Percentiles rank a stretch among this genome's conserved stretches.
Conservation (phyloP, 2,888 invertebrate species). For the Chrysodeixis includens region DNA sequence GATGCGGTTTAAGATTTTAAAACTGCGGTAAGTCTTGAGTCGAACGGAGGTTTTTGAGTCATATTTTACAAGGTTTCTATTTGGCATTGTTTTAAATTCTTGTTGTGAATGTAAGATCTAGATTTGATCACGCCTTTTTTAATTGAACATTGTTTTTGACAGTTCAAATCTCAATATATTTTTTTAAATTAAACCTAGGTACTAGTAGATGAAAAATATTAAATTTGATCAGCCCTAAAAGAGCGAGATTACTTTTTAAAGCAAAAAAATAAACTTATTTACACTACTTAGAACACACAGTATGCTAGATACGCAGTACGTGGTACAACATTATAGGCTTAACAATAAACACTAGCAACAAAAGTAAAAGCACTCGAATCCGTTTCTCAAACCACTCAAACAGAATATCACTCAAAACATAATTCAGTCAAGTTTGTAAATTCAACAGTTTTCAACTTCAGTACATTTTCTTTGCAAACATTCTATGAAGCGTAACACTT, state of each 20-base stretch:
- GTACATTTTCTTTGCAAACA: conserved; percentile 50
- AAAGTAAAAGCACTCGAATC: background rate
- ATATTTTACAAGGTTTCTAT: background rate
- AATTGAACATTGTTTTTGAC: no score
- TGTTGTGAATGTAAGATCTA: background rate
- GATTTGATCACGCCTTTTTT: no score
- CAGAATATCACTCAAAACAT: conserved; percentile 14
- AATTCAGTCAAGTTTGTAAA: conserved; percentile 23
- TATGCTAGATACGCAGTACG: no score
- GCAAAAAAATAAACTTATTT: no score
- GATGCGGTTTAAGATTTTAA: conserved; percentile 49
- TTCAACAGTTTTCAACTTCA: conserved; percentile 26
- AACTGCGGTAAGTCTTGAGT: conserved; percentile 28
- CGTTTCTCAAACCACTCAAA: background rate
- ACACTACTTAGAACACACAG: no score
- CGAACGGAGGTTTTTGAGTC: conserved; percentile 6
- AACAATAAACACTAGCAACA: no score
- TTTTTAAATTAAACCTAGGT: no score
- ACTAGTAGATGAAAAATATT: no score
- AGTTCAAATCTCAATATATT: no score
- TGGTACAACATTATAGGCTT: background rate
- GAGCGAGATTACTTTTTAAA: no score
- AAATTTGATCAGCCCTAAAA: no score
- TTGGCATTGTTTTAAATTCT: background rate
- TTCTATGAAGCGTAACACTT: conserved; percentile 22